Conservation (phyloP, 2,888 invertebrate species). For the Lepidochitona cinerea region DNA sequence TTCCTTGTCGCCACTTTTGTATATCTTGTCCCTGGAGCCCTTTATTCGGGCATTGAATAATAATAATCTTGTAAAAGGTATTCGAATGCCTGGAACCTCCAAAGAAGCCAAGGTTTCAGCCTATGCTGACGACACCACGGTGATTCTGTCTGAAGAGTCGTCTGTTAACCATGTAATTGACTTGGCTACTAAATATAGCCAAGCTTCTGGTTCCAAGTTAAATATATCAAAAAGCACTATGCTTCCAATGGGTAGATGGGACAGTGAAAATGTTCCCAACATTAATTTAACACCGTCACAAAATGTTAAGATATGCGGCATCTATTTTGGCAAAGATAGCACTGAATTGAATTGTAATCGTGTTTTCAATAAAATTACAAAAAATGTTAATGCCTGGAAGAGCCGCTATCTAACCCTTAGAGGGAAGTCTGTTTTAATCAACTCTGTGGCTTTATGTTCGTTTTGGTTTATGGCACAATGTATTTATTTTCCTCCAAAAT, state of each 20-base stretch:
- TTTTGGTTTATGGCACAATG: background rate
- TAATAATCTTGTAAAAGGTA: constrained; percentile 11
- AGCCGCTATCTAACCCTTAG: background rate
- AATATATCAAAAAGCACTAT: constrained; percentile 28
- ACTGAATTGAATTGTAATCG: background rate
- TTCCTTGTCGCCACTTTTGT: background rate
- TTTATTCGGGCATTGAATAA: background rate
- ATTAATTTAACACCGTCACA: background rate
- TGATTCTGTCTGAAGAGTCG: constrained; percentile 7
- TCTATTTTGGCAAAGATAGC: background rate
- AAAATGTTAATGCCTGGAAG: background rate
- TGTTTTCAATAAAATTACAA: background rate
- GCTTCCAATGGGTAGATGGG: background rate
- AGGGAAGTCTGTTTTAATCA: background rate
- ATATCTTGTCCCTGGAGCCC: background rate
- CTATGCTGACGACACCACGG: constrained; percentile 18
- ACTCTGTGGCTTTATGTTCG: background rate
- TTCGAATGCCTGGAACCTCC: constrained; percentile 17
- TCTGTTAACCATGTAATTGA: constrained; percentile 8
- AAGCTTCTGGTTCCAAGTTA: constrained; percentile 26
- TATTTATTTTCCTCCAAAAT: background rate
- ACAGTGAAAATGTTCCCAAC: background rate
- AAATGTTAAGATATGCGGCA: background rate
- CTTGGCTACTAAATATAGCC: constrained; percentile 3
- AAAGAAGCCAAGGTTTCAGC: constrained; percentile 4